phyloP scores from a whole-genome alignment of 2,113 vertebrate genomes.

The Sarotherodon lohbergeri region DNA sequence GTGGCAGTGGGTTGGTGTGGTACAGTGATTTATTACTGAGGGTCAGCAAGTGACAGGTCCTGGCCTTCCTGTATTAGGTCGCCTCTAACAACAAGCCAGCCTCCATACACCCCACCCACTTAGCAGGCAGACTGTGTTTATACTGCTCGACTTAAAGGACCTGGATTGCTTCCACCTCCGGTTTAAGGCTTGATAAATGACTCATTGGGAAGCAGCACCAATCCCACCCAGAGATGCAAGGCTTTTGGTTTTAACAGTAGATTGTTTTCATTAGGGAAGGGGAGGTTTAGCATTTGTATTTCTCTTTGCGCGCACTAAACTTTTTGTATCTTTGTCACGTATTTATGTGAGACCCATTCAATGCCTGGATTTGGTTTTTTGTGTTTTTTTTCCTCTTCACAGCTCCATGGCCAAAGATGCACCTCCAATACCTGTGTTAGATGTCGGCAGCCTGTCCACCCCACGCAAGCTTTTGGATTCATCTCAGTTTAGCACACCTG shows the following conservation, averaged over 20 bases:
- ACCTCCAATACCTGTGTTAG: constrained; percentile 78
- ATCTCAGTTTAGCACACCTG: constrained; percentile 82
- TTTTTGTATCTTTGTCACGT: not conserved
- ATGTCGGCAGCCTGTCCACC: constrained; percentile 86
- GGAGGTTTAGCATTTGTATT: not conserved
- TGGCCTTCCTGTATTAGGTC: constrained; percentile 49
- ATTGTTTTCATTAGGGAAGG: constrained; percentile 37
- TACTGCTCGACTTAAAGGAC: constrained; percentile 41
- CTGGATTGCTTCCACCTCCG: constrained; percentile 44
- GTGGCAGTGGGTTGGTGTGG: constrained; percentile 38
- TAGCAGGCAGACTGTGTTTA: constrained; percentile 60
- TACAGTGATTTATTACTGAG: constrained; percentile 70
- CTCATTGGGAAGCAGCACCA: constrained; percentile 58
- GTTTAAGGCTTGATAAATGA: constrained; percentile 59
- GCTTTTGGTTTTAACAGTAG: constrained; percentile 7
- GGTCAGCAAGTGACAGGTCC: constrained; percentile 63
- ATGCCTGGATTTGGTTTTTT: not conserved
- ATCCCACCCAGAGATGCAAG: constrained; percentile 21
- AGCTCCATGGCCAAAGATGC: constrained; percentile 82
- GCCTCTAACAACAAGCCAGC: constrained; percentile 49
- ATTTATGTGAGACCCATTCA: not conserved
- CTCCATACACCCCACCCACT: constrained; percentile 66
- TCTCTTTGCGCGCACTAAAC: not conserved
- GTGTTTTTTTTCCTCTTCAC: not conserved
- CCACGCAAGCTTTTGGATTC: constrained; percentile 87